Percentiles rank a stretch among this genome's conserved stretches.
phyloP scores from a whole-genome alignment of 2,888 invertebrate species.

The Horisme vitalbata region DNA sequence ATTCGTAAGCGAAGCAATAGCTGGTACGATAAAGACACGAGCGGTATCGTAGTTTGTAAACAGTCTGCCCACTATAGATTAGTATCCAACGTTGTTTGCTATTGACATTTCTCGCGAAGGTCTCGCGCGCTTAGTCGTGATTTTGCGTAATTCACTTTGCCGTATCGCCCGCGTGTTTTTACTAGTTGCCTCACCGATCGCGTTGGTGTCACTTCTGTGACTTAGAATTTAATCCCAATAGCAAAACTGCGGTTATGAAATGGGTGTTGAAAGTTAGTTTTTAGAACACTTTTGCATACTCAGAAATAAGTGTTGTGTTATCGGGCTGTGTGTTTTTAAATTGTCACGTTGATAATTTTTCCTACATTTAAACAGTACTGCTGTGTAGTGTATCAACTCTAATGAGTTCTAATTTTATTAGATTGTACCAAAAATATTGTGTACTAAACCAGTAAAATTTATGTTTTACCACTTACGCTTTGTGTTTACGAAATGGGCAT shows the following conservation, averaged over 20 bases:
- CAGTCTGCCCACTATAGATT: conserved; percentile 44
- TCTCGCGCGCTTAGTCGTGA: conserved; percentile 67
- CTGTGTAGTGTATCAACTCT: too few relatives aligned
- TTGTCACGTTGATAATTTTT: too few relatives aligned
- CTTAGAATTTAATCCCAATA: too few relatives aligned
- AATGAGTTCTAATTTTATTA: too few relatives aligned
- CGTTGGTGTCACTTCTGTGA: conserved; percentile 49
- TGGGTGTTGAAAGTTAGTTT: too few relatives aligned
- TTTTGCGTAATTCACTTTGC: conserved; percentile 74
- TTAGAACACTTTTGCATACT: background rate
- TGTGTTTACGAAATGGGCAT: conserved; percentile 50
- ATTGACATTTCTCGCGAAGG: conserved; percentile 80
- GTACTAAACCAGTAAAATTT: too few relatives aligned
- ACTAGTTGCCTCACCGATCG: conserved; percentile 56
- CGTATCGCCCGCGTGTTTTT: conserved; percentile 61
- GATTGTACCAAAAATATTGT: too few relatives aligned
- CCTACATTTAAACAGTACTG: too few relatives aligned
- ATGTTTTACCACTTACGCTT: too few relatives aligned
- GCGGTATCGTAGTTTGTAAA: conserved; percentile 30
- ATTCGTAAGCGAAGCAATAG: conserved; percentile 16
- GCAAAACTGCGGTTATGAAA: too few relatives aligned
- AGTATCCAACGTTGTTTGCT: conserved; percentile 61
- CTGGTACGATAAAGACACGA: conserved; percentile 18
- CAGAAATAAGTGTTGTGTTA: background rate
- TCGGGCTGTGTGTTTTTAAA: background rate